These are phyloP conservation scores for Germaria angustata DNA, from an alignment of 2,888 invertebrate species.

Conservation along the genomic window DNA sequence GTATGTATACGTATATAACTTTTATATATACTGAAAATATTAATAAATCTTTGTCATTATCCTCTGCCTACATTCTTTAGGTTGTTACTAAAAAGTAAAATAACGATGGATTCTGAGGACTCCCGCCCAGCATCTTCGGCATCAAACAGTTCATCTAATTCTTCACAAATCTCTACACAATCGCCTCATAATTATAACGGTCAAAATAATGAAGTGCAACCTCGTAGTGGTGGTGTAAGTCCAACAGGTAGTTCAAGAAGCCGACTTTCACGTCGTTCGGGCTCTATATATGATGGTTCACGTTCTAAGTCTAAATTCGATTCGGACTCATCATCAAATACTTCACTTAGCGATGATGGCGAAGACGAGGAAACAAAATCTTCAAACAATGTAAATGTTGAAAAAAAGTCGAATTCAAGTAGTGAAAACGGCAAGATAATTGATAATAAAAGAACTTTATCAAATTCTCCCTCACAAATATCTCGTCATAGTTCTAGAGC, in stretches of 20 bases:
- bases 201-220: slow-evolving; percentile 67
- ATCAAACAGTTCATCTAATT: slow-evolving; percentile 80
- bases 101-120: slow-evolving; percentile 77
- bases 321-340: slow-evolving; percentile 74
- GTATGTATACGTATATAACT: no score
- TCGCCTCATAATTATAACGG: slow-evolving; percentile 68
- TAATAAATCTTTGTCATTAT: neutral
- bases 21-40: no score
- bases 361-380: slow-evolving; percentile 68
- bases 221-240: slow-evolving; percentile 47
- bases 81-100: neutral
- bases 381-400: slow-evolving; percentile 57
- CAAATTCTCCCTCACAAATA: slow-evolving; percentile 70
- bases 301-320: slow-evolving; percentile 74
- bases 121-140: slow-evolving; percentile 76
- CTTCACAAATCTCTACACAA: slow-evolving; percentile 79
- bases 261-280: slow-evolving; percentile 74
- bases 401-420: slow-evolving; percentile 28
- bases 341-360: slow-evolving; percentile 71
- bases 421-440: slow-evolving; percentile 14
- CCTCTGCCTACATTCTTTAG: slow-evolving; percentile 36
- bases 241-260: slow-evolving; percentile 69
- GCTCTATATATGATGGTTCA: slow-evolving; percentile 74
- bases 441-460: slow-evolving; percentile 66
- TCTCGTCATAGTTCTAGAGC: slow-evolving; percentile 77